Base-by-base conservation (phyloP, 2,797 vertebrate genomes). In the Argya squamiceps region DNA sequence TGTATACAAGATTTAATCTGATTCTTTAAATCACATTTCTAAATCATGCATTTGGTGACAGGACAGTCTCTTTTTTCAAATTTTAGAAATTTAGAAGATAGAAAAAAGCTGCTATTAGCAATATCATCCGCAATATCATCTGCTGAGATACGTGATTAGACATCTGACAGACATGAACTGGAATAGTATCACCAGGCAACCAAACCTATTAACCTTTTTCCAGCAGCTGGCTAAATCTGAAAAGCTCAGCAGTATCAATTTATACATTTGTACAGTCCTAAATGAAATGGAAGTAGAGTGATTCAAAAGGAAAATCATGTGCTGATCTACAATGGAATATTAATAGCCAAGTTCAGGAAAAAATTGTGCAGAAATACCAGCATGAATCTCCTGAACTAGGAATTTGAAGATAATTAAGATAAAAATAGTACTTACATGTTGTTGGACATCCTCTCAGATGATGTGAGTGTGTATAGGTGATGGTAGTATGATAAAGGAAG, bases 151-250 rank as follows among this genome's bases (percentile, higher is more conserved):
- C 53, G 83, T 79, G 85, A 86, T 93, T 92, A 96, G 81, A 84
- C 36, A 89, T 70, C 84, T 94, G 91, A 93, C 55, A 88, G 81
- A 88, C 84, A 79, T 93, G 65, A 94, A 75, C 59, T 85, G 62
- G 73, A 92, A 86, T 39, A 82, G 52, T 89, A 89, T 89, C 69
- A 89, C 69, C 76, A 95, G 89, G 91, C 81, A 97, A 93, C 75
- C 77, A 95, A 97, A 96, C 73, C 63, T 91, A 95, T 95, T 96
- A 95, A 97, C 86, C 84, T 95, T 96, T 93, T 73, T 88, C 56
- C 52, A 94, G 81, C 62, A 94, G 73, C 77, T 95, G 92, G 43
- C 32, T 91, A 89, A 93, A 89, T 85, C 82, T 86, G 91, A 91
- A 88, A 92, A 90, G 39, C 85, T 93, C 85, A 90, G 83, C 74